phyloP scores from a whole-genome alignment of 2,113 vertebrate species.

The Peromyscus polionotus region DNA sequence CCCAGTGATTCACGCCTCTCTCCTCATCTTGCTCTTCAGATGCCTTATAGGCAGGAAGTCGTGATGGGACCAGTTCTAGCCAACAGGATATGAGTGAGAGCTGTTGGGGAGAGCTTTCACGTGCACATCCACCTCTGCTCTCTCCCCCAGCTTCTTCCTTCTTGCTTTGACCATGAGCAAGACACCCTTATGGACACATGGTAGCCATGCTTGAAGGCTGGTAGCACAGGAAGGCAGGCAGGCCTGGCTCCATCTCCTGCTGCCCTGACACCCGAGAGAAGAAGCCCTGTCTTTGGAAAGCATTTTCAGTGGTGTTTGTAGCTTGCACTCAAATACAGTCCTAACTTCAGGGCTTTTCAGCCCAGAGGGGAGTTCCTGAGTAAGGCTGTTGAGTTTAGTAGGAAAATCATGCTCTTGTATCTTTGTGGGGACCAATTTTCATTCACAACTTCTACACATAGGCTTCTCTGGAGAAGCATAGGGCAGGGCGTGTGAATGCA shows the following conservation, averaged over 20 bases:
- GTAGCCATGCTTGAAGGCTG: not conserved
- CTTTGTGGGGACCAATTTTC: not conserved
- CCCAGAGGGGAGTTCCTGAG: not conserved
- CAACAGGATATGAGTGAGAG: not conserved
- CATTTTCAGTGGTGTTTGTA: not conserved
- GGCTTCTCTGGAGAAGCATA: not conserved
- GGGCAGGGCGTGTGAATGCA: not conserved
- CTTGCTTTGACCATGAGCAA: not conserved
- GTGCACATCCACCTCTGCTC: not conserved
- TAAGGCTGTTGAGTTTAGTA: not conserved
- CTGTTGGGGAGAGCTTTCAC: not conserved
- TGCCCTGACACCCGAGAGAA: not conserved
- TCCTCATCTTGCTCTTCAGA: not conserved
- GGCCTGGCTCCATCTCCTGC: fast-evolving
- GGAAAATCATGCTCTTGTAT: not conserved
- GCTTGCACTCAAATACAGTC: not conserved
- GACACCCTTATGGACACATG: not conserved
- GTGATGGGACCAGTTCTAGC: not conserved
- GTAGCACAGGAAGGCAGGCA: not conserved
- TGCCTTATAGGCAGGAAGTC: not conserved
- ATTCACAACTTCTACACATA: not conserved
- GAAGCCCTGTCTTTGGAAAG: not conserved
- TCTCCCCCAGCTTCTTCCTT: not conserved
- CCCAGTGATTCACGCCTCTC: not conserved
- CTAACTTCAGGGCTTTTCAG: not conserved